phyloP scores from a whole-genome alignment of 2,888 invertebrate species.

The Cryptocephalus primarius region DNA sequence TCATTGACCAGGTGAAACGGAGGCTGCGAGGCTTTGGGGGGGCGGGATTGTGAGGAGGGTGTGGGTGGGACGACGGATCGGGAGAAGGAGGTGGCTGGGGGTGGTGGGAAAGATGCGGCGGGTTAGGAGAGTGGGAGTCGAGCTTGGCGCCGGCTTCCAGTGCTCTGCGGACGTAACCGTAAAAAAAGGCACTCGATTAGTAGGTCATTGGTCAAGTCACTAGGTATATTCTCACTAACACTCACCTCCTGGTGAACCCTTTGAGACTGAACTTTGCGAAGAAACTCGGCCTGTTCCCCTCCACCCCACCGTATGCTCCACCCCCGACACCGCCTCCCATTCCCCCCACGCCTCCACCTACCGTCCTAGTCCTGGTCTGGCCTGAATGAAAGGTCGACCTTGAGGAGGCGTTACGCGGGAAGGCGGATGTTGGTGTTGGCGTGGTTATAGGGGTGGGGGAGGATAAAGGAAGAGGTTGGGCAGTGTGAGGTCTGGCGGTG shows the following conservation, averaged over 20 bases:
- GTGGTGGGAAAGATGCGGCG: too few species aligned
- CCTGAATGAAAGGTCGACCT: constrained; percentile 95
- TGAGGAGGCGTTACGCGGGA: constrained; percentile 89
- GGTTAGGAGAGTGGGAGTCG: too few species aligned
- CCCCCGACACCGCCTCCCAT: constrained; percentile 5
- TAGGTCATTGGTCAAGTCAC: too few species aligned
- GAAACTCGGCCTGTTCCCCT: constrained; percentile 72
- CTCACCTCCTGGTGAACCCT: constrained; percentile 58
- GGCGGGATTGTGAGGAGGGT: constrained; percentile 53
- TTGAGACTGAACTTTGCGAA: constrained; percentile 85
- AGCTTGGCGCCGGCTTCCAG: too few species aligned
- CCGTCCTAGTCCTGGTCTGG: constrained; percentile 54
- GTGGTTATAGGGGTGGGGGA: too few species aligned
- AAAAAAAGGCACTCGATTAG: too few species aligned
- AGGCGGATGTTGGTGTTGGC: constrained; percentile 36
- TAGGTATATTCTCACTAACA: too few species aligned
- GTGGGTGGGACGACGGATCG: too few species aligned
- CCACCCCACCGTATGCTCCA: constrained; percentile 5
- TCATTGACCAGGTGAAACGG: constrained; percentile 99
- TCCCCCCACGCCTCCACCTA: constrained; percentile 19
- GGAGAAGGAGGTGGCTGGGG: too few species aligned
- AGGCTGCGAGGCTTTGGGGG: constrained; percentile 93
- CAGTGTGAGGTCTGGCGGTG: too few species aligned
- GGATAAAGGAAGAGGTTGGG: too few species aligned
- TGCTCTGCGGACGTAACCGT: too few species aligned